A percentile compares a stretch with the other conserved stretches of the same genome.
Conservation (phyloP, 2,113 vertebrate genomes). For the Poeciliopsis retropinna region DNA sequence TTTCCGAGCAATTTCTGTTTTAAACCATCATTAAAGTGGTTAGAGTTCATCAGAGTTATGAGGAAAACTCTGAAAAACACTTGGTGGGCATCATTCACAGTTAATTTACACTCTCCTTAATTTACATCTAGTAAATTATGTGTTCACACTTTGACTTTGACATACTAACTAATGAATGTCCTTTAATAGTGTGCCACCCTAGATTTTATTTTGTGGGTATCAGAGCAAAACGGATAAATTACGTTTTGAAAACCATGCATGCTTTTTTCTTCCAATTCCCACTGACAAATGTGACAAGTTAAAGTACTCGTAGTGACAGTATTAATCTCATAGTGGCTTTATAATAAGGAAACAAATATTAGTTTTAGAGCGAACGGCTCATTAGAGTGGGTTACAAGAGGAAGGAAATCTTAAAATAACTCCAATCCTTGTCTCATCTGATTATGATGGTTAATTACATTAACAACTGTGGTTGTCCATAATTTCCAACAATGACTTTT, state of each 20-base stretch:
- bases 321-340: neutral
- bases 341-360: neutral
- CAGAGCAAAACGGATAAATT: too few relatives aligned
- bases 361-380: neutral
- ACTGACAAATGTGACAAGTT: too few relatives aligned
- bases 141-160: too few relatives aligned
- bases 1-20: conserved; percentile 9
- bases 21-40: too few relatives aligned
- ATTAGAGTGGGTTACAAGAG: neutral
- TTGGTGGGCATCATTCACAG: conserved; percentile 15
- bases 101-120: neutral
- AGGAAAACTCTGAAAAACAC: neutral
- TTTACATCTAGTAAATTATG: too few relatives aligned
- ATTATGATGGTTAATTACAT: neutral
- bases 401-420: neutral
- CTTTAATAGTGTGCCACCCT: neutral
- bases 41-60: too few relatives aligned
- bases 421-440: neutral
- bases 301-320: neutral
- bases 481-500: neutral
- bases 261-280: too few relatives aligned
- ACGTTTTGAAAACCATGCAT: too few relatives aligned
- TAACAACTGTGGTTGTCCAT: neutral
- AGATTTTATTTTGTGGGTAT: neutral
- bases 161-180: too few relatives aligned